Evolutionary conservation across 2,113 vertebrate species (phyloP), one percentile per base, ranked within the genome.

Genomic region (Centrocercus urophasianus): DNA sequence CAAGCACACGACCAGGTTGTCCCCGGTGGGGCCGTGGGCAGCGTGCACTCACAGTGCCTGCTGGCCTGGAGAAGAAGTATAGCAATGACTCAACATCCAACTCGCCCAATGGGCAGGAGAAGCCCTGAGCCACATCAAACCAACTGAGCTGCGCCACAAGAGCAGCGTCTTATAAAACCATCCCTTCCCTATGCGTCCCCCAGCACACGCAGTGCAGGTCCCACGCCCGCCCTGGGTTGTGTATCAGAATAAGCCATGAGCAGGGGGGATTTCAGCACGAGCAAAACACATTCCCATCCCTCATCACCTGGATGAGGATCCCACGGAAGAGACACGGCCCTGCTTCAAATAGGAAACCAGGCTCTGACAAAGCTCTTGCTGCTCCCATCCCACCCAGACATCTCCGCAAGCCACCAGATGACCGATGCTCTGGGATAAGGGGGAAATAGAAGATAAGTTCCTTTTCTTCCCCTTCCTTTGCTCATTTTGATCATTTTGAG

Each of bases 1-100:
- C 50, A 42, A 42, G 42, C 9, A 15, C 17, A 36, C 25, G 36
- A 48, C 77, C 67, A 32, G 63, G 17, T 8, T 0, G 0, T 25
- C 78, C 59, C 34, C 80, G 32, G 9, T 13, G 27, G 14, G 12
- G 20, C 64, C 25, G 3, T 0, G 0, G 10, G 16, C 30, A 78
- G 7, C 4, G 1, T 5, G 13, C 25, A 5, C 13, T 72, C 0
- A 0, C 25, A 22, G 19, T 22, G 38, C 13, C 1, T 1, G 40
- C 69, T 70, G 54, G 59, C 24, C 47, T 56, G 32, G 14, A 19
- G 45, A 43, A 1, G 61, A 72, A 64, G 22, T 10, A 57, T 60
- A 19, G 57, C 52, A 9, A 1, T 8, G 2, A 34, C 36, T 56
- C 21, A 30, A 47, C 2, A 71, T 6, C 11, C 32, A 60, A 11